phyloP scores from a whole-genome alignment of 2,888 invertebrate genomes.

The Leptothorax acervorum region DNA sequence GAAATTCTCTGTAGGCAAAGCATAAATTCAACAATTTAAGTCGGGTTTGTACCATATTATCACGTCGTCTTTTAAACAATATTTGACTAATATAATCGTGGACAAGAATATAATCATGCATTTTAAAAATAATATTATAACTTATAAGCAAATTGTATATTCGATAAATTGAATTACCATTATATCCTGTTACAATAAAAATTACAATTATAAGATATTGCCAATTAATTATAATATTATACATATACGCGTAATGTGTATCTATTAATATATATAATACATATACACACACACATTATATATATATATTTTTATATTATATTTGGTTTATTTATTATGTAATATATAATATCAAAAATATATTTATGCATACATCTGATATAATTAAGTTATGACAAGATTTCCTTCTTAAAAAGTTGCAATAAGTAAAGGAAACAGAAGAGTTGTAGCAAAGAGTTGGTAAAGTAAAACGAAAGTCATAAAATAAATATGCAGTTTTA shows the following conservation, averaged over 20 bases:
- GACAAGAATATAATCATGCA: neutral
- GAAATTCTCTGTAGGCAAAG: neutral
- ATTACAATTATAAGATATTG: slow-evolving; percentile 1
- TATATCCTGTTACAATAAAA: neutral
- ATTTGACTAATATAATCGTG: neutral
- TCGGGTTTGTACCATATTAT: neutral
- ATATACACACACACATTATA: neutral
- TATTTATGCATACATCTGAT: too few relatives aligned
- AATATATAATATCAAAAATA: too few relatives aligned
- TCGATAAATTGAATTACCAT: neutral
- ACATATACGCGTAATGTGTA: too few relatives aligned
- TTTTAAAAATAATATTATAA: neutral
- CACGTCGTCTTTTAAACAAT: neutral
- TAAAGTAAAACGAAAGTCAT: slow-evolving; percentile 39
- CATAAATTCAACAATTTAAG: slow-evolving; percentile 18
- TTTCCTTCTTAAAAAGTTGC: neutral
- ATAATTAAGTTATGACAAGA: neutral
- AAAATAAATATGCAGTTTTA: neutral
- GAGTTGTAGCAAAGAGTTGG: slow-evolving; percentile 41
- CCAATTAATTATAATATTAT: too few relatives aligned
- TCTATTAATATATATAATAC: too few relatives aligned
- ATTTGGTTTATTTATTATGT: too few relatives aligned
- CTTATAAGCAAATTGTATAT: neutral
- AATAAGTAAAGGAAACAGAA: neutral
- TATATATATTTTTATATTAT: too few relatives aligned